Evolutionary conservation across 2,797 vertebrate species (phyloP).

Genomic region (Danio choprae): DNA sequence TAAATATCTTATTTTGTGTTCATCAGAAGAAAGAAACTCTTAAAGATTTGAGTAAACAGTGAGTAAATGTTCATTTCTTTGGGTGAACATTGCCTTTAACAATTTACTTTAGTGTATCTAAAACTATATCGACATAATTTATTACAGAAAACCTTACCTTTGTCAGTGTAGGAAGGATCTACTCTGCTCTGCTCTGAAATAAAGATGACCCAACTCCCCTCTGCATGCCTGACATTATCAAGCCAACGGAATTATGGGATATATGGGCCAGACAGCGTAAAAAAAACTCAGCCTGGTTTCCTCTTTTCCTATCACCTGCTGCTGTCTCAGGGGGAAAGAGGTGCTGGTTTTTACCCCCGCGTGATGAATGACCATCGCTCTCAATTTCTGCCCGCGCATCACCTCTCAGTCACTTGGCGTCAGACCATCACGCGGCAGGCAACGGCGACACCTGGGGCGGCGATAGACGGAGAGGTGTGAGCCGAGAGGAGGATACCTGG

Average conservation of each 20-base stretch:
- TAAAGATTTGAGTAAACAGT: no score
- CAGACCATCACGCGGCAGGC: constrained; percentile 31
- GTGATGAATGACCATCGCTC: constrained; percentile 59
- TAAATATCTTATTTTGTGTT: no score
- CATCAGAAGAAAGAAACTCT: no score
- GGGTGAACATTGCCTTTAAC: no score
- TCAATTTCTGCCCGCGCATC: constrained; percentile 41
- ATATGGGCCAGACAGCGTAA: constrained; percentile 6
- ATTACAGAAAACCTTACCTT: no score
- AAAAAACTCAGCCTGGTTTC: constrained; percentile 6
- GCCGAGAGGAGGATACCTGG: constrained; percentile 30
- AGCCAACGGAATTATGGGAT: constrained; percentile 27
- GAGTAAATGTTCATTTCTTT: no score
- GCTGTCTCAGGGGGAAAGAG: constrained; percentile 43
- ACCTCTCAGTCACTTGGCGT: constrained; percentile 49
- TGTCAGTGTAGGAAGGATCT: no score
- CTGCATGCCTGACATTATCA: background rate
- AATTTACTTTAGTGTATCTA: no score
- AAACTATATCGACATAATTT: no score
- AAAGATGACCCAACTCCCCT: background rate
- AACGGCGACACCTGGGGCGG: constrained; percentile 45
- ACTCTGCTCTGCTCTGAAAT: background rate
- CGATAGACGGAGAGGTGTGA: constrained; percentile 42
- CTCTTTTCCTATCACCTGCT: constrained; percentile 26
- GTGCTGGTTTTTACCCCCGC: constrained; percentile 46